phyloP scores from a whole-genome alignment of 1,140 invertebrate genomes.

The Teleopsis dalmanni region DNA sequence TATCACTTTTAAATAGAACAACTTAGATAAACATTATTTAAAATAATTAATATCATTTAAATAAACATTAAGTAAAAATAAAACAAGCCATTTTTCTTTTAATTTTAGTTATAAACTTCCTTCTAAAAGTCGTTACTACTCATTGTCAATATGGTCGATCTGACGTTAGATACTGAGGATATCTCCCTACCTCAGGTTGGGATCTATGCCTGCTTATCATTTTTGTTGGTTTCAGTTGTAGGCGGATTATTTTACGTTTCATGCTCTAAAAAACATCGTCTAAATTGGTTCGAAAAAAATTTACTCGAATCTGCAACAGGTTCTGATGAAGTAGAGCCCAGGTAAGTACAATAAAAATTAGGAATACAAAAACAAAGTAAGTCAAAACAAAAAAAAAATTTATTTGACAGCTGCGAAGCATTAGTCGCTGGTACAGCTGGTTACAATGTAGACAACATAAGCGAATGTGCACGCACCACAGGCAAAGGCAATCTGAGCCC shows the following conservation, averaged over 20 bases:
- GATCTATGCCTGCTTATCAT: constrained; percentile 37
- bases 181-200: constrained; percentile 40
- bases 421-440: constrained; percentile 36
- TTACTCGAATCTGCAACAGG: constrained; percentile 46
- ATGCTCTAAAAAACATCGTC: constrained; percentile 46
- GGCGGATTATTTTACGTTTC: constrained; percentile 45
- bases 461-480: constrained; percentile 29
- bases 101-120: too few species aligned
- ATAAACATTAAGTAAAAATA: too few species aligned
- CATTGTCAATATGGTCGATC: too few species aligned
- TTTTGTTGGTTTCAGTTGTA: constrained; percentile 38
- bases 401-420: constrained; percentile 40
- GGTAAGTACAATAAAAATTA: too few species aligned
- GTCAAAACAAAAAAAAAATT: neutral
- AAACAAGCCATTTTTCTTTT: too few species aligned
- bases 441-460: constrained; percentile 42
- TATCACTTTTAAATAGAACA: too few species aligned
- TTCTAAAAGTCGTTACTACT: too few species aligned
- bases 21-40: too few species aligned
- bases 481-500: constrained; percentile 40
- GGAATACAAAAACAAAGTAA: constrained; percentile 3
- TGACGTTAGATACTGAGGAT: too few species aligned
- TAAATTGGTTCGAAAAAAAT: constrained; percentile 51
- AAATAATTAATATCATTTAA: too few species aligned
- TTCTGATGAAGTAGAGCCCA: constrained; percentile 37